A percentile compares a stretch with the other conserved stretches of the same genome.
These are phyloP conservation scores for Pseudomyrmex gracilis DNA, from an alignment of 1,140 invertebrate species.

Conservation along the genomic window DNA sequence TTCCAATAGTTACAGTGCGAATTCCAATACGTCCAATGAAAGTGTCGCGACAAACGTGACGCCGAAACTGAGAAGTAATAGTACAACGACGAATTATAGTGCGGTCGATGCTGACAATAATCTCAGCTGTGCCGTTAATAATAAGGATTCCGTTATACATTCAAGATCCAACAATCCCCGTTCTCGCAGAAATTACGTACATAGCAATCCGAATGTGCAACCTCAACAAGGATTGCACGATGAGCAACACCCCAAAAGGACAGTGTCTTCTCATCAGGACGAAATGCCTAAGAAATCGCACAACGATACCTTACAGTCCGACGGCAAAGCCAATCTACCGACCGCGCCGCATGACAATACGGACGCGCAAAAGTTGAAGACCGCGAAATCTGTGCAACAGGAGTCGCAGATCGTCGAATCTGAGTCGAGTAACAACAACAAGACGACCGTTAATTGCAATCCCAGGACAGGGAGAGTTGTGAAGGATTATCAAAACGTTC, in stretches of 20 bases:
- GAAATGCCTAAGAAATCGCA: constrained; percentile 67
- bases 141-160: constrained; percentile 69
- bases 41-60: constrained; percentile 57
- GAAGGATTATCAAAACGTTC: constrained; percentile 58
- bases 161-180: constrained; percentile 70
- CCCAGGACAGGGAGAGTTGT: constrained; percentile 46
- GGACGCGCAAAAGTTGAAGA: constrained; percentile 52
- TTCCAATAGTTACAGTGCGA: constrained; percentile 52
- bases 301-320: constrained; percentile 52
- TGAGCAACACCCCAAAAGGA: constrained; percentile 62
- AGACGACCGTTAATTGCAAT: constrained; percentile 11
- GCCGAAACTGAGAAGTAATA: constrained; percentile 69
- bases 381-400: constrained; percentile 44
- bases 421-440: constrained; percentile 23
- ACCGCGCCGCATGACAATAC: constrained; percentile 14
- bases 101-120: constrained; percentile 62
- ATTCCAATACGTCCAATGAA: constrained; percentile 74
- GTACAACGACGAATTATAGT: constrained; percentile 60
- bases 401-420: constrained; percentile 52
- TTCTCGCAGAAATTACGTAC: constrained; percentile 70
- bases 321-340: constrained; percentile 37
- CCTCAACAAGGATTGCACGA: constrained; percentile 45
- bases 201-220: constrained; percentile 69
- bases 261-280: constrained; percentile 43
- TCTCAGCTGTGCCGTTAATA: constrained; percentile 56